A percentile compares a stretch with the other conserved stretches of the same genome.
These are phyloP conservation scores for Tachysurus fulvidraco DNA, from an alignment of 2,113 vertebrate species.

Conservation along the genomic window DNA sequence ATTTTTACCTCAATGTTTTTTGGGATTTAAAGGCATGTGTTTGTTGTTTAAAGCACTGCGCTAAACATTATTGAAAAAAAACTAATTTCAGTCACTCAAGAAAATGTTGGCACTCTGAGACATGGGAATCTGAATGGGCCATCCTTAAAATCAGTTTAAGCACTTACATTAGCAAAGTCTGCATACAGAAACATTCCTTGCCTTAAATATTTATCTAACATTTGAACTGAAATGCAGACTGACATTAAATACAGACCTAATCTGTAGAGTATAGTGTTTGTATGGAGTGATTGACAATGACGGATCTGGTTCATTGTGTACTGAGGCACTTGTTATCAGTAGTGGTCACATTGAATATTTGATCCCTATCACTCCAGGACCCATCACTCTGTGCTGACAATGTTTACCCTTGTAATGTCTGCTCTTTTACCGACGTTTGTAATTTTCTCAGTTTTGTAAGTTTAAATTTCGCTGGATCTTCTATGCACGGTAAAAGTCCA, in stretches of 20 bases:
- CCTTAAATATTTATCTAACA: background rate
- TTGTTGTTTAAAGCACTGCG: background rate
- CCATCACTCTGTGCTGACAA: constrained; percentile 35
- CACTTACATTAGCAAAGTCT: background rate
- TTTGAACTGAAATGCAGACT: background rate
- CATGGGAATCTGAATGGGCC: background rate
- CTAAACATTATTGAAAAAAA: background rate
- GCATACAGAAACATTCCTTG: background rate
- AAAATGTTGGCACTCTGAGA: background rate
- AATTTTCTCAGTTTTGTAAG: background rate
- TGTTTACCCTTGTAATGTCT: constrained; percentile 20
- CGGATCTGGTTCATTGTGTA: constrained; percentile 47
- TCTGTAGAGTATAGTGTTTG: constrained; percentile 3
- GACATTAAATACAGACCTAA: background rate
- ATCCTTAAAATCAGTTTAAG: background rate
- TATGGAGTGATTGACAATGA: constrained; percentile 36
- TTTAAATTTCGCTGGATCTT: background rate
- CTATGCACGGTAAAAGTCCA: background rate
- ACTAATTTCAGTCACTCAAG: background rate
- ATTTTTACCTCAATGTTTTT: background rate
- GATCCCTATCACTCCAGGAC: constrained; percentile 39
- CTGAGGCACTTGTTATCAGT: constrained; percentile 44
- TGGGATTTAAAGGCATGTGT: background rate
- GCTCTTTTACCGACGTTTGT: constrained; percentile 3
- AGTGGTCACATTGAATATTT: constrained; percentile 43